phyloP scores from a whole-genome alignment of 2,888 invertebrate species.

The Platerodrilus igneus region DNA sequence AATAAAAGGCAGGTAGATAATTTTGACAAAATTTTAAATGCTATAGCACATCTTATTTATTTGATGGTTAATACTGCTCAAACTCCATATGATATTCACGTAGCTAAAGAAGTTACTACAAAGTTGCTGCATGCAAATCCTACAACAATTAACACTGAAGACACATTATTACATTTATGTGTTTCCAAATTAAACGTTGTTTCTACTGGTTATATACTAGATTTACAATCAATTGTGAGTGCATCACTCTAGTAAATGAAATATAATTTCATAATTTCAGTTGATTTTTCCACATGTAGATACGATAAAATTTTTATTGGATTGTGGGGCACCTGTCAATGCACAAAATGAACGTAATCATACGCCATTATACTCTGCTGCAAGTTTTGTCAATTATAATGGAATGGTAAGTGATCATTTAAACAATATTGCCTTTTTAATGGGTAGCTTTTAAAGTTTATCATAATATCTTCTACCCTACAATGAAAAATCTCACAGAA shows the following conservation, averaged over 20 bases:
- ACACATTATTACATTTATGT: conserved; percentile 81
- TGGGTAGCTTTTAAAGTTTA: no score
- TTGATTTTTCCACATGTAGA: conserved; percentile 68
- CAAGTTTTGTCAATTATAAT: conserved; percentile 70
- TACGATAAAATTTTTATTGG: conserved; percentile 67
- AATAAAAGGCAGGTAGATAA: conserved; percentile 75
- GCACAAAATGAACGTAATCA: conserved; percentile 71
- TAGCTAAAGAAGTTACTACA: conserved; percentile 51
- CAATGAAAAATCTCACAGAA: no score
- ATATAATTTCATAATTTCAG: conserved; percentile 43
- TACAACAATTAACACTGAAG: conserved; percentile 64
- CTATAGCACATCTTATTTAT: conserved; percentile 72
- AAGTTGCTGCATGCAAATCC: conserved; percentile 60
- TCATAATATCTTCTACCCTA: no score
- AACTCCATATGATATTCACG: conserved; percentile 49
- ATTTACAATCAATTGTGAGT: conserved; percentile 54
- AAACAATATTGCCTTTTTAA: no score
- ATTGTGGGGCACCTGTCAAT: conserved; percentile 73
- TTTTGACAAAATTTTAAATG: conserved; percentile 76
- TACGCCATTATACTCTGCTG: conserved; percentile 78
- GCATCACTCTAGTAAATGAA: conserved; percentile 7
- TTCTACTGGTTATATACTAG: conserved; percentile 70
- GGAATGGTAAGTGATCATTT: conserved; percentile 52
- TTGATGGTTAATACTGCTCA: conserved; percentile 61
- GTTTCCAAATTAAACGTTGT: conserved; percentile 74